These are phyloP conservation scores for Mya arenaria DNA, from an alignment of 1,140 invertebrate species.

Conservation along the genomic window DNA sequence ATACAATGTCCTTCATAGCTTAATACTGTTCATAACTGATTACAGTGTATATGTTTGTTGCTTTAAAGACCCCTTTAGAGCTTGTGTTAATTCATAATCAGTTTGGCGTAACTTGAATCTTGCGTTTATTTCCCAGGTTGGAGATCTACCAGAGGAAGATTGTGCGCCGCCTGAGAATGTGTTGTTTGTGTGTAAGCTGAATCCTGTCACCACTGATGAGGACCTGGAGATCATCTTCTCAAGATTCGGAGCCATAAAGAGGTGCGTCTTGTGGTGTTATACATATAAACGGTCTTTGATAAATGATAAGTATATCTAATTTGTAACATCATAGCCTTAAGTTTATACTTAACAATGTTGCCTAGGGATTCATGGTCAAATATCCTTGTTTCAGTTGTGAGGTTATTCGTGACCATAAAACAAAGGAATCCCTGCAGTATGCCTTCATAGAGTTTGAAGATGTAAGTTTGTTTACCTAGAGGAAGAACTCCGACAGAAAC, in stretches of 20 bases:
- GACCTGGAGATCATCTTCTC: constrained; percentile 99
- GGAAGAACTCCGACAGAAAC: background rate
- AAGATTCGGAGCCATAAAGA: constrained; percentile 95
- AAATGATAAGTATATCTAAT: background rate
- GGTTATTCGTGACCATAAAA: constrained; percentile 95
- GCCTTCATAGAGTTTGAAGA: constrained; percentile 99
- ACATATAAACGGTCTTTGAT: no score
- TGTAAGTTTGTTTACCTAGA: constrained; percentile 77
- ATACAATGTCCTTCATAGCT: no score
- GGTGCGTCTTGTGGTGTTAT: no score
- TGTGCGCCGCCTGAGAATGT: constrained; percentile 99
- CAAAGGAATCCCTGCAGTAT: constrained; percentile 98
- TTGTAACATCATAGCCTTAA: background rate
- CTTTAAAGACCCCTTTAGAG: background rate
- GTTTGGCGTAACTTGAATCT: no score
- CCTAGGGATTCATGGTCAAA: no score
- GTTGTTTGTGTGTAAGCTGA: constrained; percentile 99
- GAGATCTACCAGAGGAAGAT: constrained; percentile 98
- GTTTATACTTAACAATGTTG: background rate
- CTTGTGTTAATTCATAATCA: no score
- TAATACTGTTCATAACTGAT: no score
- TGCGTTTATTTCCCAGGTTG: constrained; percentile 86
- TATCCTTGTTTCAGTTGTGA: constrained; percentile 88
- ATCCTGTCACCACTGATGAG: constrained; percentile 98
- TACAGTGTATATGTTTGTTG: no score